These are phyloP conservation scores for Orchesellides sinensis DNA, from an alignment of 2,888 invertebrate genomes.

Conservation along the genomic window DNA sequence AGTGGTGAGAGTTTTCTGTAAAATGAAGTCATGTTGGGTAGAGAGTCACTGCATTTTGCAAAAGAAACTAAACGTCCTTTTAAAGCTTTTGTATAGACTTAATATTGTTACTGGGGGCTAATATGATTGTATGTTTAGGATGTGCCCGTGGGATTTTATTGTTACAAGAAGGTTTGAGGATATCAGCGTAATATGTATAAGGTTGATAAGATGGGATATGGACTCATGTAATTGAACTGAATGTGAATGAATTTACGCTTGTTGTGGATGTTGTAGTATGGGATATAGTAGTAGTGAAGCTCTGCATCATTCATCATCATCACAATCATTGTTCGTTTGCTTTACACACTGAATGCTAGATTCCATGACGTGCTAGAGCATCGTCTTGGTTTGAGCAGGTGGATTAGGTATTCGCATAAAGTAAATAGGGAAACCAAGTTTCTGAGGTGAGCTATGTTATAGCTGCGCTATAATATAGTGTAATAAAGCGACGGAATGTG, in stretches of 20 bases:
- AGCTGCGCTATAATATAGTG: neutral
- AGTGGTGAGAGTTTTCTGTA: neutral
- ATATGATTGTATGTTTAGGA: neutral
- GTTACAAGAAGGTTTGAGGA: slow-evolving; percentile 42
- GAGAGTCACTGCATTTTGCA: neutral
- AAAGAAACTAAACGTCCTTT: neutral
- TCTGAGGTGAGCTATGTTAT: slow-evolving; percentile 38
- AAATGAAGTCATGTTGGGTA: neutral
- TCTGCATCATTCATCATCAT: neutral
- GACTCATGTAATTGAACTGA: neutral
- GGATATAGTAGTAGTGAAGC: slow-evolving; percentile 2
- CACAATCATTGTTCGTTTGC: no score
- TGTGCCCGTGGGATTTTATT: slow-evolving; percentile 45
- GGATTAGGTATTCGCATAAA: neutral
- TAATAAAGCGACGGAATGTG: neutral
- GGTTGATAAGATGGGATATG: slow-evolving; percentile 12
- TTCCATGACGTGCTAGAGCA: neutral
- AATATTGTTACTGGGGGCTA: neutral
- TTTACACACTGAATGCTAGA: no score
- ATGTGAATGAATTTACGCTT: neutral
- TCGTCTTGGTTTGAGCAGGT: slow-evolving; percentile 13
- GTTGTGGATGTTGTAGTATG: neutral
- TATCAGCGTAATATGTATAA: neutral
- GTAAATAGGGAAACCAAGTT: slow-evolving; percentile 36
- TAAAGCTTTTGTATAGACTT: neutral